Evolutionary conservation across 2,113 vertebrate genomes (phyloP), one percentile per base, ranked within the genome.

Genomic region (Coryphaenoides rupestris): DNA sequence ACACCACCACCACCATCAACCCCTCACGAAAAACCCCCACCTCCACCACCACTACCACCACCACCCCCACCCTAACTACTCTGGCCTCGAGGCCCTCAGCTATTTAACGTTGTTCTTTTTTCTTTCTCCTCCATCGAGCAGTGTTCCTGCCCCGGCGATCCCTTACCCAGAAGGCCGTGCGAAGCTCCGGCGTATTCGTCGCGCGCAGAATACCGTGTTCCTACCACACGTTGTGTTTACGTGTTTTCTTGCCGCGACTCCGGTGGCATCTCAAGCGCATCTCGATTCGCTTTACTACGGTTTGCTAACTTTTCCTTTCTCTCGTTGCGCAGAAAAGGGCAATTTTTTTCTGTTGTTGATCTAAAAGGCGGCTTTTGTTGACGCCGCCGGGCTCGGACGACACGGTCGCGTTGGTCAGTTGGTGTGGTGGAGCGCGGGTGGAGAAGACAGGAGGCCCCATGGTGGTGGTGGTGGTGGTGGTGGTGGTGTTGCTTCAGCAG

Each of bases 291-390:
- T 33, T 33, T 79, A 66, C 72, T 74, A 59, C 60, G 69, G 24
- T 26, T 26, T 26, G 24, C 24, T n/a, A n/a, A n/a, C n/a, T n/a
- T n/a, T n/a, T n/a, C 74, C 78, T 75, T 64, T 65, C 72, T 74
- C 69, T 74, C 73, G 17, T 45, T 72, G 67, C 64, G 50, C 61
- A 84, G 78, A 84, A 33, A 33, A 33, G 83, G 75, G 82, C 72
- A 84, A 83, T n/a, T 82, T 70, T 78, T 33, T 66, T 49, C 54
- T 74, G 62, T 75, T 82, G 79, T 87, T 81, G 81, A 83, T 62
- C 58, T 55, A 66, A 68, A 81, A 33, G n/a, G 84, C 55, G 81
- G 76, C 5, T 33, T 84, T 80, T 83, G 79, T 75, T 80, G 85
- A 75, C n/a, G 70, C 76, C 28, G 28, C 28, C 6, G 28, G 28